These are phyloP conservation scores for Paedocypris sp. DNA, from an alignment of 2,113 vertebrate genomes.

Conservation along the genomic window DNA sequence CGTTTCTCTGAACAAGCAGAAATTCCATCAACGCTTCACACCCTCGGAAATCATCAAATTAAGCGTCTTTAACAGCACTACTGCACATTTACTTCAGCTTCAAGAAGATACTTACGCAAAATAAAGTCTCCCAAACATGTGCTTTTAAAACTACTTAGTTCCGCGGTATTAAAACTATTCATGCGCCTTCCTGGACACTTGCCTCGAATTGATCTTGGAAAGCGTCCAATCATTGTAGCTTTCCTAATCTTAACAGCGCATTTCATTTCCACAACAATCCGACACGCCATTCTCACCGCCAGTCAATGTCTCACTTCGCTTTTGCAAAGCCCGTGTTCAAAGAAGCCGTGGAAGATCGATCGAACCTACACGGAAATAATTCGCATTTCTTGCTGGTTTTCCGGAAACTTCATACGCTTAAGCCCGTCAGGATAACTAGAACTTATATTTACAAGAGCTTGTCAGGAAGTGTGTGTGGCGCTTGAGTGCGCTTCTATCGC, in stretches of 20 bases:
- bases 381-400: slow-evolving; percentile 39
- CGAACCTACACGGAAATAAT: slow-evolving; percentile 47
- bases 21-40: slow-evolving; percentile 34
- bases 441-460: slow-evolving; percentile 17
- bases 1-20: slow-evolving; percentile 32
- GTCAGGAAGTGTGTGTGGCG: slow-evolving; percentile 8
- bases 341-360: slow-evolving; percentile 38
- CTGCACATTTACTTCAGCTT: slow-evolving; percentile 3
- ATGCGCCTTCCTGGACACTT: slow-evolving; percentile 25
- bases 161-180: slow-evolving; percentile 32
- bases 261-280: slow-evolving; percentile 34
- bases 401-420: slow-evolving; percentile 32
- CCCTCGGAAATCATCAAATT: slow-evolving; percentile 36
- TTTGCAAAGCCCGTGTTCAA: slow-evolving; percentile 41
- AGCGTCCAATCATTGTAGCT: slow-evolving; percentile 31
- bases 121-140: slow-evolving; percentile 1
- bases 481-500: background rate
- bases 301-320: slow-evolving; percentile 51
- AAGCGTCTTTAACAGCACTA: slow-evolving; percentile 19
- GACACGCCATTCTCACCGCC: slow-evolving; percentile 46
- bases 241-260: slow-evolving; percentile 33
- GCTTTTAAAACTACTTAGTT: slow-evolving; percentile 27
- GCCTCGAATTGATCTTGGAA: slow-evolving; percentile 40
- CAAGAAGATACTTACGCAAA: slow-evolving; percentile 13
- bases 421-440: background rate